Evolutionary conservation across 2,888 invertebrate genomes (phyloP).

Genomic region (Hydriomena furcata): DNA sequence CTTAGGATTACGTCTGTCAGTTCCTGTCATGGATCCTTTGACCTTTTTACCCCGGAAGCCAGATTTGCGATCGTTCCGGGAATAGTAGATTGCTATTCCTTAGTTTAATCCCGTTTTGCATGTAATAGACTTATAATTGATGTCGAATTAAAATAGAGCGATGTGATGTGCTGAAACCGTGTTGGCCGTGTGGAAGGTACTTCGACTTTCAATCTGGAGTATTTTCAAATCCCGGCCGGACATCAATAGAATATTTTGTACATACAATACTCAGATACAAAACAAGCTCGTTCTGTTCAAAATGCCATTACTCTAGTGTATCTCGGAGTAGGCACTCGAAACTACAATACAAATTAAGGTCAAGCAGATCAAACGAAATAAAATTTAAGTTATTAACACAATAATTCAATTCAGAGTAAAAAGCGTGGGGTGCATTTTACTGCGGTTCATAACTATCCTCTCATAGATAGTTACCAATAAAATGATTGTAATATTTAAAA

Average conservation of each 20-base stretch:
- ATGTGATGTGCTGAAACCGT: constrained; percentile 2
- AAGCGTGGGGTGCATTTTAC: too few relatives aligned
- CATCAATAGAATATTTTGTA: too few relatives aligned
- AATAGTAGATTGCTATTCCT: constrained; percentile 31
- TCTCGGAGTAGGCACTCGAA: neutral
- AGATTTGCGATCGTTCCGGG: constrained; percentile 36
- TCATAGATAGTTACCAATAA: too few relatives aligned
- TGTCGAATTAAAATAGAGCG: constrained; percentile 28
- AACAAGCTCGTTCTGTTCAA: neutral
- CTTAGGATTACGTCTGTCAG: constrained; percentile 33
- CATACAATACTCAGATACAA: too few relatives aligned
- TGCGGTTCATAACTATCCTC: too few relatives aligned
- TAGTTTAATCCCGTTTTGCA: constrained; percentile 31
- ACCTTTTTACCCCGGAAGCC: constrained; percentile 34
- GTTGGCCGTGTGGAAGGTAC: too few relatives aligned
- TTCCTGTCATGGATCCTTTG: constrained; percentile 32
- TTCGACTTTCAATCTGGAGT: too few relatives aligned
- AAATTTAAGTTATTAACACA: too few relatives aligned
- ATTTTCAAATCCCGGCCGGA: too few relatives aligned
- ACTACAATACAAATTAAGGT: constrained; percentile 6
- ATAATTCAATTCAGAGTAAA: too few relatives aligned
- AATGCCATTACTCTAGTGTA: neutral
- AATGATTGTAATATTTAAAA: too few relatives aligned
- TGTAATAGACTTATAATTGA: constrained; percentile 36
- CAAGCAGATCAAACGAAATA: too few relatives aligned